Conservation (phyloP, 2,888 invertebrate genomes). For the Lathronympha strigana region DNA sequence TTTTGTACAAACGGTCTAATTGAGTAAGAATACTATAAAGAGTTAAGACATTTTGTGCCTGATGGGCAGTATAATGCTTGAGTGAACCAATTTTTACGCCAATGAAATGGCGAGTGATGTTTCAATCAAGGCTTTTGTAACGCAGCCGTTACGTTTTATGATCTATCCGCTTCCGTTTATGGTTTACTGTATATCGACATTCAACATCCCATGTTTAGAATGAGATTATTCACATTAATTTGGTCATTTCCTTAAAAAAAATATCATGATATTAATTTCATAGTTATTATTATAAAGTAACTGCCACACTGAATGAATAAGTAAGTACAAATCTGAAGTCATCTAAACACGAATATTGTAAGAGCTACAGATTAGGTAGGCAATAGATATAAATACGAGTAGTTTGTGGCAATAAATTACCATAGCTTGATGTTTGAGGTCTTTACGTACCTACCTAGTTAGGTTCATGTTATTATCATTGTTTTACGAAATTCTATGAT, state of each 20-base stretch:
- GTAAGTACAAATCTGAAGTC: no score
- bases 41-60: constrained; percentile 15
- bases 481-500: no score
- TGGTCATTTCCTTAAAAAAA: background rate
- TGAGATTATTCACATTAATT: background rate
- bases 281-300: no score
- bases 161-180: constrained; percentile 29
- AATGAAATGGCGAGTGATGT: constrained; percentile 65
- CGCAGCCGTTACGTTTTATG: constrained; percentile 43
- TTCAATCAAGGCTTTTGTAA: constrained; percentile 58
- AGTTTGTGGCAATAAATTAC: no score
- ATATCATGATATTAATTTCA: no score
- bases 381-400: no score
- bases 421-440: no score
- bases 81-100: constrained; percentile 52
- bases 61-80: constrained; percentile 40
- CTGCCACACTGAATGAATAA: no score
- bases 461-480: no score
- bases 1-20: constrained; percentile 3
- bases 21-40: background rate
- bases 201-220: background rate
- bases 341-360: no score
- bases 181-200: constrained; percentile 24
- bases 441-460: no score
- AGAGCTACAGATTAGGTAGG: no score